Conservation (phyloP, 2,888 invertebrate species). For the Yponomeuta evonymella region DNA sequence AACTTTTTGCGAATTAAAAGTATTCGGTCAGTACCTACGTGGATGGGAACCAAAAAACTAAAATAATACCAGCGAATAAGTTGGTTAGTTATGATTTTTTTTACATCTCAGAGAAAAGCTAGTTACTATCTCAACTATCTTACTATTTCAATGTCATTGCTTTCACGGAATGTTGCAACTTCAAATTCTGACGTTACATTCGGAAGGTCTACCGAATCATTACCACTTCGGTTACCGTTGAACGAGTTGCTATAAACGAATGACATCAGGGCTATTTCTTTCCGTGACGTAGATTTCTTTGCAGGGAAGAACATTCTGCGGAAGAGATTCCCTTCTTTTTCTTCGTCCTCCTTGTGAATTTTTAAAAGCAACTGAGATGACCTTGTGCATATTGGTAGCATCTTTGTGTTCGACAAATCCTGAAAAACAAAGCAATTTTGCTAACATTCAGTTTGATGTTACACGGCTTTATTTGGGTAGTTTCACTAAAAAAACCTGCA, state of each 20-base stretch:
- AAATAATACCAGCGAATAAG: too few species aligned
- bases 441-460: too few species aligned
- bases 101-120: too few species aligned
- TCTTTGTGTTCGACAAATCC: neutral
- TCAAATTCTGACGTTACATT: neutral
- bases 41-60: too few species aligned
- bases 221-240: conserved; percentile 27
- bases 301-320: conserved; percentile 35
- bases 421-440: neutral
- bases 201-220: neutral
- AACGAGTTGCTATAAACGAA: conserved; percentile 54
- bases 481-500: too few species aligned
- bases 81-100: too few species aligned
- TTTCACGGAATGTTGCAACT: neutral
- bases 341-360: neutral
- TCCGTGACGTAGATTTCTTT: conserved; percentile 23
- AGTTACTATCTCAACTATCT: neutral
- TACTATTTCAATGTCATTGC: neutral
- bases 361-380: neutral
- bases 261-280: conserved; percentile 56
- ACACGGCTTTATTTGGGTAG: too few species aligned
- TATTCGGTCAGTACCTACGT: too few species aligned
- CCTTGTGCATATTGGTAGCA: neutral
- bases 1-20: too few species aligned
- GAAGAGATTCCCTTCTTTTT: conserved; percentile 38